These are phyloP conservation scores for Aplysina aerophoba DNA, from an alignment of 37 sponge, comb jelly and placozoan genomes.

Conservation along the genomic window DNA sequence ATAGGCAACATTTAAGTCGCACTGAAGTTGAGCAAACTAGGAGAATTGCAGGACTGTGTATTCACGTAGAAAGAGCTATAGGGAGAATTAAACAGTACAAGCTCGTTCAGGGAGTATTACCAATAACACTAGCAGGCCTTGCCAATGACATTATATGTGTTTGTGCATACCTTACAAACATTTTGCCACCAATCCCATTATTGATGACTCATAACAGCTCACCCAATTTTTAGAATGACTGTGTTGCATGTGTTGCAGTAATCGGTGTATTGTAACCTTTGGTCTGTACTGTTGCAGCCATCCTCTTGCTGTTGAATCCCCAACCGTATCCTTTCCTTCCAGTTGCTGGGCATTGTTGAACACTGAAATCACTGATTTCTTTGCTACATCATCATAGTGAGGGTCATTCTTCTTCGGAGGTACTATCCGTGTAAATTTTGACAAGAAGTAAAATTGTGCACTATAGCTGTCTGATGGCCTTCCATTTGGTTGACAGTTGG, in stretches of 20 bases:
- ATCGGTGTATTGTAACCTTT: too few relatives aligned
- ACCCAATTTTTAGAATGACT: too few relatives aligned
- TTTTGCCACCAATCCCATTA: not conserved
- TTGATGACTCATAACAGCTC: too few relatives aligned
- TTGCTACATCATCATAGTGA: conserved; percentile 21
- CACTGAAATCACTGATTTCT: conserved; percentile 32
- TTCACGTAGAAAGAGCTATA: not conserved
- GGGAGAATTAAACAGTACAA: not conserved
- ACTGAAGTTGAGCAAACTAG: not conserved
- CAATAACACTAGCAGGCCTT: not conserved
- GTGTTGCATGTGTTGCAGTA: too few relatives aligned
- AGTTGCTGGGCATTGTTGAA: conserved; percentile 50
- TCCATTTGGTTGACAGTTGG: conserved; percentile 46
- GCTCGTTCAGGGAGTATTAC: not conserved
- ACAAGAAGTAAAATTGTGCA: conserved; percentile 42
- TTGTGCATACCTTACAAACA: not conserved
- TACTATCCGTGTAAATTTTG: conserved; percentile 2
- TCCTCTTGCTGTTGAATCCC: conserved; percentile 15
- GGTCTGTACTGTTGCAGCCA: conserved; percentile 57
- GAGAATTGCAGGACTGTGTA: not conserved
- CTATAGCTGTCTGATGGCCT: conserved; percentile 44
- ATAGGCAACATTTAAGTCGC: not conserved
- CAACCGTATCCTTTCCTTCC: conserved; percentile 12
- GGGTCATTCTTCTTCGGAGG: not conserved
- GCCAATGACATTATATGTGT: not conserved